These are phyloP conservation scores for Stenotaenia linearis DNA, from an alignment of 2,888 invertebrate genomes.

Conservation along the genomic window DNA sequence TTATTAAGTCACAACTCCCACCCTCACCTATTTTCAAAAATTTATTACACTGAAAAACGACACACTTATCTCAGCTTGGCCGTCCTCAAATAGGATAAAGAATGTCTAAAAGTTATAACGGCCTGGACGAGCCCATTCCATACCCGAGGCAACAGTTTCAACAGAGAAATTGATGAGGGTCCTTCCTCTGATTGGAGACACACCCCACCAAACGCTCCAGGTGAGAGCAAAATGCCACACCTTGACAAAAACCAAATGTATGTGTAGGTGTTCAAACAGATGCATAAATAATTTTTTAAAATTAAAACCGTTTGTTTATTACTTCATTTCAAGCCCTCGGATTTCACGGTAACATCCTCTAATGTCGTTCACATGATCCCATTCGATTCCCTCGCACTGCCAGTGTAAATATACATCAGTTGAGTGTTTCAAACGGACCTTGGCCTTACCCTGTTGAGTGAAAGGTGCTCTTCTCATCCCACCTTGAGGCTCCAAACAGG, in stretches of 20 bases:
- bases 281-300: neutral
- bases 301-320: too few species aligned
- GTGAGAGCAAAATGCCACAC: neutral
- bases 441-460: conserved; percentile 10
- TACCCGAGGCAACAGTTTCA: neutral
- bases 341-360: neutral
- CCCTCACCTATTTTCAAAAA: too few species aligned
- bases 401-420: neutral
- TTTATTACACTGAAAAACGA: neutral
- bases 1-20: neutral
- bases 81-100: neutral
- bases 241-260: neutral
- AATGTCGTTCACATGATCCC: neutral
- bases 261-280: neutral
- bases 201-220: neutral
- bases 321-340: neutral
- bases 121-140: neutral
- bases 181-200: conserved; percentile 7
- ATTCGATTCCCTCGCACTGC: neutral
- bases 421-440: neutral
- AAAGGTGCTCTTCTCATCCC: conserved; percentile 19
- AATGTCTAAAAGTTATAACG: neutral
- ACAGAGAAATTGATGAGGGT: conserved; percentile 5
- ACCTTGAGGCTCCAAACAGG: conserved; percentile 19
- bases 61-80: neutral